Evolutionary conservation across 2,888 invertebrate species (phyloP).

Genomic region (Temnothorax ravouxi): DNA sequence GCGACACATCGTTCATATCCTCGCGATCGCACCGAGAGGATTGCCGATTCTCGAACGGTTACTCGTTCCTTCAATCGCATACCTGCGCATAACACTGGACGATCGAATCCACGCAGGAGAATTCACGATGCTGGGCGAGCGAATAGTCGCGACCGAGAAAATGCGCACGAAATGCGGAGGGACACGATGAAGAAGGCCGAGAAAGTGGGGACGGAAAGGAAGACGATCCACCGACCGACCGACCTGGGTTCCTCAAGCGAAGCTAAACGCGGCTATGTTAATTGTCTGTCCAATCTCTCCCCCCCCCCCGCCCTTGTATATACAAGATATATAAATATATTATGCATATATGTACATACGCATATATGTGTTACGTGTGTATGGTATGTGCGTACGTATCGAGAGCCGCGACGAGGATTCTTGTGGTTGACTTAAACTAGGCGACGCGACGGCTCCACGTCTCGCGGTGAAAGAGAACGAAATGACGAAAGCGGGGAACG

Average conservation of each 20-base stretch:
- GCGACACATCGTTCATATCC: background rate
- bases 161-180: slow-evolving; percentile 17
- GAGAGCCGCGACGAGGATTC: slow-evolving; percentile 25
- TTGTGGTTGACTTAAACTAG: slow-evolving; percentile 1
- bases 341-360: slow-evolving; percentile 59
- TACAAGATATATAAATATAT: slow-evolving; percentile 53
- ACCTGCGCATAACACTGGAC: slow-evolving; percentile 14
- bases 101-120: slow-evolving; percentile 25
- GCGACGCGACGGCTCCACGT: background rate
- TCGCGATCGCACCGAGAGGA: slow-evolving; percentile 7
- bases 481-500: background rate
- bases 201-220: slow-evolving; percentile 61
- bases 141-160: slow-evolving; percentile 24
- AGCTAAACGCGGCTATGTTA: slow-evolving; percentile 67
- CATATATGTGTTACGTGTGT: slow-evolving; percentile 64
- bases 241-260: slow-evolving; percentile 70
- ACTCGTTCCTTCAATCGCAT: slow-evolving; percentile 44
- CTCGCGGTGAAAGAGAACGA: slow-evolving; percentile 42
- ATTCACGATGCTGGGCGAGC: slow-evolving; percentile 34
- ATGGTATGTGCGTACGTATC: slow-evolving; percentile 54
- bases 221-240: slow-evolving; percentile 58
- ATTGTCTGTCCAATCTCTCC: slow-evolving; percentile 61
- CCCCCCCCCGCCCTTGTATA: slow-evolving; percentile 30
- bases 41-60: background rate
- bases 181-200: slow-evolving; percentile 31